Evolutionary conservation across 2,113 vertebrate genomes (phyloP), one percentile per base, ranked within the genome.

Genomic region (Piliocolobus tephrosceles): DNA sequence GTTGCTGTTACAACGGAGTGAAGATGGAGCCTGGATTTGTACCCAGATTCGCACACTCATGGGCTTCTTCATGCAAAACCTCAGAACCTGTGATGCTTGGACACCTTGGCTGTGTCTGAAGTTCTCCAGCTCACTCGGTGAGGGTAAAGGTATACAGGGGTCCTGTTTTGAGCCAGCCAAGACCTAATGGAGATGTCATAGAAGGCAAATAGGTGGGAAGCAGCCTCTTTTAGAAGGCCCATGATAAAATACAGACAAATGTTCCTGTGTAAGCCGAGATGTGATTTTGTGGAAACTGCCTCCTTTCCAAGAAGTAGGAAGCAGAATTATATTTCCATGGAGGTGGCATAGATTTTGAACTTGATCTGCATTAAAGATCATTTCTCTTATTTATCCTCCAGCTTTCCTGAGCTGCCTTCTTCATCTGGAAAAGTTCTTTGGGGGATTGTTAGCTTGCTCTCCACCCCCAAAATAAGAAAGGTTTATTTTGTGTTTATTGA

Each of bases 381-480:
- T 82, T 73, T 94, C 45, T 85, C 32, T 86, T 45, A 52, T 61
- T 72, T 61, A 78, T 64, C 55, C 25, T 90, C 40, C 50, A 73
- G 30, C 32, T 92, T 89, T 73, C 16, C n/a, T 22, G 25, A 43
- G 30, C 61, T 88, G 76, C 7, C n/a, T 93, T 87, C n/a, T 82
- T 92, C 68, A 35, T 79, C 68, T 79, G 27, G 4, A 13, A 22
- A 45, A 30, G 8, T 10, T 70, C 20, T 85, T 45, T 7, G 9
- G 10, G 10, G 13, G 10, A 22, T 52, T 23, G 17, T 64, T 57
- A 80, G 55, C 66, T 1, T 43, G 18, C 38, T 61, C 27, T 64
- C 25, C 23, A 3, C 8, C 35, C 18, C 13, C 40, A 1, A 79
- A 32, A 32, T 6, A 8, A 47, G 20, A 78, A 40, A 79, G 50